Evolutionary conservation across 1,140 invertebrate species (phyloP).

Genomic region (Cydia amplana): DNA sequence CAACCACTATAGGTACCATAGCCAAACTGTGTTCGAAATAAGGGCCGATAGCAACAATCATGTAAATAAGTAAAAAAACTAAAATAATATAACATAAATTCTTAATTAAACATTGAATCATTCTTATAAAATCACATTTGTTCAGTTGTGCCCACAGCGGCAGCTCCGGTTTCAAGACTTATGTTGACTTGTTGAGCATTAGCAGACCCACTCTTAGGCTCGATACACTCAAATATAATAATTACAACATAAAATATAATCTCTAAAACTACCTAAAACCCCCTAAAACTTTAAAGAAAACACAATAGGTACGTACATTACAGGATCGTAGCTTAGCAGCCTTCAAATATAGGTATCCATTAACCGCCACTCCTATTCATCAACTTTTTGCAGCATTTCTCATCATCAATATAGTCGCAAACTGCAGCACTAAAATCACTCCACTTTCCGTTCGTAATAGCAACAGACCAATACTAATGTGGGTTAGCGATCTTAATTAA

Average conservation of each 20-base stretch:
- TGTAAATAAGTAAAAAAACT: neutral
- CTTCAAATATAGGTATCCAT: neutral
- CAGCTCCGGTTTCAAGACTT: slow-evolving; percentile 6
- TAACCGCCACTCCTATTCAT: no score
- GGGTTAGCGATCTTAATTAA: neutral
- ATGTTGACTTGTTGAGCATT: neutral
- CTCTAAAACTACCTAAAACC: no score
- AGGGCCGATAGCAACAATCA: neutral
- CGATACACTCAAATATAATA: neutral
- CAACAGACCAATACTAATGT: neutral
- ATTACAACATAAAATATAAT: neutral
- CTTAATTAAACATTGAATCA: slow-evolving; percentile 11
- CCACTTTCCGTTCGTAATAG: no score
- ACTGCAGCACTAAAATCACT: no score
- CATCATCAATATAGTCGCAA: no score
- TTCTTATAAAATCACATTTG: slow-evolving; percentile 17
- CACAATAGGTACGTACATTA: neutral
- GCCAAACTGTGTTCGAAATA: neutral
- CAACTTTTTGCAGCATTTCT: no score
- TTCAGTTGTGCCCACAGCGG: neutral
- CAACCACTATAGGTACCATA: neutral
- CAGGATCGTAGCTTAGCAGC: slow-evolving; percentile 9
- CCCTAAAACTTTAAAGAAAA: neutral
- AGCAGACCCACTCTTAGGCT: neutral
- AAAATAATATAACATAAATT: neutral